A percentile compares a stretch with the other conserved stretches of the same genome.
These are phyloP conservation scores for Lepidurus couesii DNA, from an alignment of 1,140 invertebrate species.

Conservation along the genomic window DNA sequence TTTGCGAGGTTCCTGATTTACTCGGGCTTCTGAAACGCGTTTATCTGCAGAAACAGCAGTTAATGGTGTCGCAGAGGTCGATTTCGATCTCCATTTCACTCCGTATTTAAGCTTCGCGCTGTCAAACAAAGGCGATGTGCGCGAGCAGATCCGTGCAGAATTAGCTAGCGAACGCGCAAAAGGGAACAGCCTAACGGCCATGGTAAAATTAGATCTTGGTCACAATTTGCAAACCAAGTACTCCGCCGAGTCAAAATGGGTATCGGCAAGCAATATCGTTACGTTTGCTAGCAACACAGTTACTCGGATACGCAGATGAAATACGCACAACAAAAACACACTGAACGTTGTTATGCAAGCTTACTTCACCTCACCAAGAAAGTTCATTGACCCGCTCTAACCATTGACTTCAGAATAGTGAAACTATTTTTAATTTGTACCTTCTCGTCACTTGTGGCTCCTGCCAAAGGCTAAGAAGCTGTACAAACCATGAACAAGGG, in stretches of 20 bases:
- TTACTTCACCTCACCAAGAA: too few relatives aligned
- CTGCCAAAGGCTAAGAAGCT: not conserved
- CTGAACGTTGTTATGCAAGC: too few relatives aligned
- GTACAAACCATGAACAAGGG: not conserved
- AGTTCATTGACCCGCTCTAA: too few relatives aligned
- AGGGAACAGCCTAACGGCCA: not conserved
- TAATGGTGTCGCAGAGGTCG: not conserved
- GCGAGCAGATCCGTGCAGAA: slow-evolving; percentile 3
- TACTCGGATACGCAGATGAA: too few relatives aligned
- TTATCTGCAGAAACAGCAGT: not conserved
- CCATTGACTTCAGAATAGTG: too few relatives aligned
- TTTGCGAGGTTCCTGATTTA: slow-evolving; percentile 34
- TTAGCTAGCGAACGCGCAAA: not conserved
- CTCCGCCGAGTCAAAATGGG: too few relatives aligned
- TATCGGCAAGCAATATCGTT: too few relatives aligned
- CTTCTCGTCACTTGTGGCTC: not conserved
- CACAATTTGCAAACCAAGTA: too few relatives aligned
- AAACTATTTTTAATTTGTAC: too few relatives aligned
- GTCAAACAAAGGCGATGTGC: not conserved
- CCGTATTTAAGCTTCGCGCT: not conserved
- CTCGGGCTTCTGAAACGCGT: not conserved
- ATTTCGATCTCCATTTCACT: not conserved
- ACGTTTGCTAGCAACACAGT: too few relatives aligned
- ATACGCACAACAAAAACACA: too few relatives aligned
- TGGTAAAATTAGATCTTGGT: not conserved